Evolutionary conservation across 2,113 vertebrate genomes (phyloP).

Genomic region (Ceyx margarethae): DNA sequence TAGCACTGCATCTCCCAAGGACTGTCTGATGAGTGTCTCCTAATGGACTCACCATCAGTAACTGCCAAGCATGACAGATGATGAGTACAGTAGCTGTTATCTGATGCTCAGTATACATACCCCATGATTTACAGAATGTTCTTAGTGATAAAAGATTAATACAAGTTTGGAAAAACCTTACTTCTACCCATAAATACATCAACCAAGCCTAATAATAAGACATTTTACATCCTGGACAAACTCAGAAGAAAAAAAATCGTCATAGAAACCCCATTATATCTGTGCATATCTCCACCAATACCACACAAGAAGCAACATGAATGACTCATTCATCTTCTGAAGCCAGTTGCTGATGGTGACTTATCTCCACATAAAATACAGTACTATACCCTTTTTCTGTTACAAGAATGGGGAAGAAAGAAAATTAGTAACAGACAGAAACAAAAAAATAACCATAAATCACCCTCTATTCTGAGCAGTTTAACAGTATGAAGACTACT

Average conservation of each 20-base stretch:
- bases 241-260: not conserved
- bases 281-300: not conserved
- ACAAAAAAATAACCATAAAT: not conserved
- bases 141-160: not conserved
- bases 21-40: not conserved
- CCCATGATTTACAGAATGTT: not conserved
- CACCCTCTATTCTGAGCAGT: not conserved
- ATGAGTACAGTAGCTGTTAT: not conserved
- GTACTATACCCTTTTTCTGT: not conserved
- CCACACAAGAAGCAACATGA: not conserved
- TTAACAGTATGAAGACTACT: not conserved
- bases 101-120: not conserved
- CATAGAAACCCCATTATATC: not conserved
- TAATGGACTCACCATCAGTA: not conserved
- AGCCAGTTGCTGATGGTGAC: not conserved
- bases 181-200: not conserved
- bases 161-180: not conserved
- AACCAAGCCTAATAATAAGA: not conserved
- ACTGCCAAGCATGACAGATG: not conserved
- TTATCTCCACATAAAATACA: not conserved
- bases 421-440: not conserved
- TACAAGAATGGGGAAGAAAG: not conserved
- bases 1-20: not conserved
- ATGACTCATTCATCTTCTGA: not conserved
- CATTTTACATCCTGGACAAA: not conserved